Percentiles rank a stretch among this genome's conserved stretches.
Conservation (phyloP, 2,113 vertebrate species). For the Vimba vimba region DNA sequence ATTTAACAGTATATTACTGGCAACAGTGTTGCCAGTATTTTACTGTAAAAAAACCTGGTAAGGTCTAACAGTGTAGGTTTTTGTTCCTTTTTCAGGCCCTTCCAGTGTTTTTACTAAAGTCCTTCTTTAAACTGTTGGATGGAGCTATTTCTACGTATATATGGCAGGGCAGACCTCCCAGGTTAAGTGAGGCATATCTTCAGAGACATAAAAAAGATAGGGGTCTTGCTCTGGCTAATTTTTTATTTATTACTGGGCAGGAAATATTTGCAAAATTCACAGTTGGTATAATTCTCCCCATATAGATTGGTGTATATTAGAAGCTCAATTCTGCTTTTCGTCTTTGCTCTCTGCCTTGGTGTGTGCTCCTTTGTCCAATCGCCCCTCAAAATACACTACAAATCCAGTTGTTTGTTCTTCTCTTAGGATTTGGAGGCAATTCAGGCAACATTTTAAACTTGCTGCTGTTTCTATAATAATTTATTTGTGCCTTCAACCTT, state of each 20-base stretch:
- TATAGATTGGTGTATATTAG: not conserved
- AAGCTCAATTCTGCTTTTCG: not conserved
- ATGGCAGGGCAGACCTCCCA: not conserved
- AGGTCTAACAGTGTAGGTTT: too few species aligned
- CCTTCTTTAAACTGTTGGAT: not conserved
- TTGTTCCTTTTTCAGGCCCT: too few species aligned
- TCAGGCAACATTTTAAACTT: too few species aligned
- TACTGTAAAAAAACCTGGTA: too few species aligned
- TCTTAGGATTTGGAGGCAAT: too few species aligned
- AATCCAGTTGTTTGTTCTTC: not conserved
- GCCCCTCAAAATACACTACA: not conserved
- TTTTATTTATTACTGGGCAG: too few species aligned
- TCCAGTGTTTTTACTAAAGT: not conserved
- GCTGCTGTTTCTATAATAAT: too few species aligned
- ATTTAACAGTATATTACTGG: too few species aligned
- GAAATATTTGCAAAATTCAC: not conserved
- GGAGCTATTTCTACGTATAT: not conserved
- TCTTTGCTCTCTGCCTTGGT: too few species aligned
- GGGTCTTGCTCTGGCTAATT: not conserved
- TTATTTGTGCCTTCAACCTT: too few species aligned
- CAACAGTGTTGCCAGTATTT: too few species aligned
- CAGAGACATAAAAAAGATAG: not conserved
- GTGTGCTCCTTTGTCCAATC: too few species aligned
- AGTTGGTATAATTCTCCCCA: not conserved
- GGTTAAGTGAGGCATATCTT: not conserved